Conservation (phyloP, 2,797 vertebrate species). For the Sebastes miniatus region DNA sequence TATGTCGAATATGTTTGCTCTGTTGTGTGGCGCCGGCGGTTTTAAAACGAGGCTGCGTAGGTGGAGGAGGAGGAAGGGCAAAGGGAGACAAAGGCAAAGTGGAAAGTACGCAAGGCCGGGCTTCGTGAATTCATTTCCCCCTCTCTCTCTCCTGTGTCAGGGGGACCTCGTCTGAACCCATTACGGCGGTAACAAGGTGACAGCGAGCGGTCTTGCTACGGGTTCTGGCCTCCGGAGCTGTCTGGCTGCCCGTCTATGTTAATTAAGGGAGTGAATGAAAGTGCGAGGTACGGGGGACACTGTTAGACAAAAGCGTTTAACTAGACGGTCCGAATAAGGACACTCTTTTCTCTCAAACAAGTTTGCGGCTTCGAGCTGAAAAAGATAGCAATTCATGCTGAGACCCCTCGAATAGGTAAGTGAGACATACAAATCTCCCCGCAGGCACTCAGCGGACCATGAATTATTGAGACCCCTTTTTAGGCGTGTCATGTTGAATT, state of each 20-base stretch:
- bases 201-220: slow-evolving; percentile 60
- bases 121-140: slow-evolving; percentile 59
- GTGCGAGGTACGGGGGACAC: slow-evolving; percentile 45
- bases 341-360: slow-evolving; percentile 6
- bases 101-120: slow-evolving; percentile 29
- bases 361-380: slow-evolving; percentile 27
- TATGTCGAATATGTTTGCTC: slow-evolving; percentile 46
- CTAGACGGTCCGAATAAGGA: slow-evolving; percentile 25
- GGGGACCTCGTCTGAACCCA: slow-evolving; percentile 71
- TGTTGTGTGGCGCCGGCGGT: slow-evolving; percentile 31
- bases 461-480: slow-evolving; percentile 24
- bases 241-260: slow-evolving; percentile 72
- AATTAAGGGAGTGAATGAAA: slow-evolving; percentile 69
- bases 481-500: slow-evolving; percentile 17
- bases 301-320: slow-evolving; percentile 55
- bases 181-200: slow-evolving; percentile 75
- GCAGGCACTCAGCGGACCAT: slow-evolving; percentile 16
- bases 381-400: slow-evolving; percentile 26
- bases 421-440: slow-evolving; percentile 28
- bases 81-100: slow-evolving; percentile 40
- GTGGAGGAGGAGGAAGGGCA: slow-evolving; percentile 36
- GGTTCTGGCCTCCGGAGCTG: slow-evolving; percentile 64
- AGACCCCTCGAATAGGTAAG: neutral
- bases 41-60: slow-evolving; percentile 36
- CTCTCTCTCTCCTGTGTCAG: slow-evolving; percentile 37